phyloP scores from a whole-genome alignment of 2,888 invertebrate genomes.

The Clitarchus hookeri region DNA sequence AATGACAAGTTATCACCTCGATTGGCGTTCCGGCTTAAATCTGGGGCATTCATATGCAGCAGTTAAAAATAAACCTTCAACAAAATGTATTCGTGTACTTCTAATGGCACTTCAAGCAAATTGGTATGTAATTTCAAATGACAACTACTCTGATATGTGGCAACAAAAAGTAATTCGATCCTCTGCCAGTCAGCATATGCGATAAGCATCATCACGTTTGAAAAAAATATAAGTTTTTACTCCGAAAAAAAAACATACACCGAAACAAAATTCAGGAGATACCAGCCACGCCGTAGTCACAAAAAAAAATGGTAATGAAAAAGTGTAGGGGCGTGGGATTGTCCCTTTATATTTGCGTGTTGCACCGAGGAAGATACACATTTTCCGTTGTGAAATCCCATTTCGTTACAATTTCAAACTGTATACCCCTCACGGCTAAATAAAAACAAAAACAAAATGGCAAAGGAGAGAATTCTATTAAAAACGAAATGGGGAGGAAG shows the following conservation, averaged over 20 bases:
- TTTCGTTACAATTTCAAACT: constrained; percentile 14
- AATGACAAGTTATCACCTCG: no score
- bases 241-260: background rate
- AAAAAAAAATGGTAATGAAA: background rate
- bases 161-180: background rate
- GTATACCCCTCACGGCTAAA: background rate
- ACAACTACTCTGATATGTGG: background rate
- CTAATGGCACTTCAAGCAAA: no score
- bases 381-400: constrained; percentile 2
- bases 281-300: background rate
- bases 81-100: no score
- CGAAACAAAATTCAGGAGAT: background rate
- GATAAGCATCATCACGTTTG: background rate
- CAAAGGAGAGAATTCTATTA: constrained; percentile 9
- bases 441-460: background rate
- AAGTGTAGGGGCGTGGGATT: background rate
- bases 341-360: constrained; percentile 1
- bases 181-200: background rate
- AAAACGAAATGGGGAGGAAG: background rate
- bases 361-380: background rate
- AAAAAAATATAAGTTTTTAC: background rate
- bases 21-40: no score
- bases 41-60: no score
- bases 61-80: no score
- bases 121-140: background rate